Conservation (phyloP, 2,113 vertebrate species). For the Diphyllodes magnificus region DNA sequence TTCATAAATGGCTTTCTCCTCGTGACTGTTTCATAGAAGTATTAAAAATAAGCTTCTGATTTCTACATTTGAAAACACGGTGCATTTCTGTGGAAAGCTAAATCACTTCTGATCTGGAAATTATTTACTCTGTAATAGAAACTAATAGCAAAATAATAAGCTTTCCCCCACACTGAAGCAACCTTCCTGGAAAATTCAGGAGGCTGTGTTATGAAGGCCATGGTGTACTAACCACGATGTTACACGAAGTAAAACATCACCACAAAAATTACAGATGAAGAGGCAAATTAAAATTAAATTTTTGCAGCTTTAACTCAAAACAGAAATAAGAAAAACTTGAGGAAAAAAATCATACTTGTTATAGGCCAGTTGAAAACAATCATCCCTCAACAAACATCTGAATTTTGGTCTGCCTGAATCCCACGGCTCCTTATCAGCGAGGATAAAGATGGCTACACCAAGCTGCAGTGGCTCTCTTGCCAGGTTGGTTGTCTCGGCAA, state of each 20-base stretch:
- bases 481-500: not conserved
- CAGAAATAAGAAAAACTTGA: not conserved
- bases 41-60: slow-evolving; percentile 10
- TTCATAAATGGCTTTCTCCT: slow-evolving; percentile 15
- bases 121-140: slow-evolving; percentile 33
- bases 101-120: slow-evolving; percentile 4
- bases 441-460: not conserved
- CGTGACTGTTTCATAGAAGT: slow-evolving; percentile 2
- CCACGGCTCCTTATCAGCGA: not conserved
- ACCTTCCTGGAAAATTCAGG: slow-evolving; percentile 38
- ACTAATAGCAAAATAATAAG: slow-evolving; percentile 47
- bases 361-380: not conserved
- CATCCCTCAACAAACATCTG: not conserved
- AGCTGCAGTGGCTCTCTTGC: not conserved
- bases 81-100: slow-evolving; percentile 36
- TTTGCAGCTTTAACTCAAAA: not conserved
- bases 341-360: not conserved
- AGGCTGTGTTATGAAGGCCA: not conserved
- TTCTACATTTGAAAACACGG: slow-evolving; percentile 9
- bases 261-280: not conserved
- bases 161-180: not conserved
- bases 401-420: not conserved
- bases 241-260: not conserved
- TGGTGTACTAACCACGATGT: not conserved
- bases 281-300: not conserved